Percentiles rank a stretch among this genome's conserved stretches.
Conservation (phyloP, 2,797 vertebrate species). For the Crocidura indochinensis region DNA sequence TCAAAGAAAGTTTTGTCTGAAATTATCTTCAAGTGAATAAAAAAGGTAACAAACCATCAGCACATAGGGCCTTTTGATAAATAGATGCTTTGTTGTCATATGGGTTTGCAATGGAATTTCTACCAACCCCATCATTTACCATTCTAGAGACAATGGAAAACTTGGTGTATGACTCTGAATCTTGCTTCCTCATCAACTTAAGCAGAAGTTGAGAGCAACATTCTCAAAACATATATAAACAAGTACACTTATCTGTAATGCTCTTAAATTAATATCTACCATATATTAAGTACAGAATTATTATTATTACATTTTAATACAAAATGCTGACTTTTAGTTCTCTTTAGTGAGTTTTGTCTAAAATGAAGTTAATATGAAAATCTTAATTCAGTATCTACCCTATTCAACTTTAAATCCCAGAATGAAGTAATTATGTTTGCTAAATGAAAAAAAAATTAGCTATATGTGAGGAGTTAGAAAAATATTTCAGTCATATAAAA, state of each 20-base stretch:
- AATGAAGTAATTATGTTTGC: too few species aligned
- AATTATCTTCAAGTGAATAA: background rate
- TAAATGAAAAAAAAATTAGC: too few species aligned
- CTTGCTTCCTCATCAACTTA: background rate
- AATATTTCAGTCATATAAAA: too few species aligned
- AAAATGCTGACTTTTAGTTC: too few species aligned
- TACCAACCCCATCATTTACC: background rate
- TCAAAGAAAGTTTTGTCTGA: constrained; percentile 14
- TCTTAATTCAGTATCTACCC: too few species aligned
- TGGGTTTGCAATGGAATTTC: background rate
- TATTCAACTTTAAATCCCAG: too few species aligned
- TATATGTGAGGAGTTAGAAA: too few species aligned
- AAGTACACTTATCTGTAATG: background rate
- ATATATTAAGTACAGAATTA: background rate
- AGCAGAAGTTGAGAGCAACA: background rate
- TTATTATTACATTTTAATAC: too few species aligned
- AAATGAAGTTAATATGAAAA: too few species aligned
- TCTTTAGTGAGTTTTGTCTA: too few species aligned
- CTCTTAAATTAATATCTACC: background rate
- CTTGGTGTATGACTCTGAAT: background rate
- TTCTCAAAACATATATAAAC: background rate
- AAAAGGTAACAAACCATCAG: background rate
- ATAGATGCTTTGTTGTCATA: constrained; percentile 6
- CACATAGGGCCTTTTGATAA: background rate
- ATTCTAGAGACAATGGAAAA: background rate